Conservation (phyloP, 2,113 vertebrate genomes). For the Speoplatyrhinus poulsoni region DNA sequence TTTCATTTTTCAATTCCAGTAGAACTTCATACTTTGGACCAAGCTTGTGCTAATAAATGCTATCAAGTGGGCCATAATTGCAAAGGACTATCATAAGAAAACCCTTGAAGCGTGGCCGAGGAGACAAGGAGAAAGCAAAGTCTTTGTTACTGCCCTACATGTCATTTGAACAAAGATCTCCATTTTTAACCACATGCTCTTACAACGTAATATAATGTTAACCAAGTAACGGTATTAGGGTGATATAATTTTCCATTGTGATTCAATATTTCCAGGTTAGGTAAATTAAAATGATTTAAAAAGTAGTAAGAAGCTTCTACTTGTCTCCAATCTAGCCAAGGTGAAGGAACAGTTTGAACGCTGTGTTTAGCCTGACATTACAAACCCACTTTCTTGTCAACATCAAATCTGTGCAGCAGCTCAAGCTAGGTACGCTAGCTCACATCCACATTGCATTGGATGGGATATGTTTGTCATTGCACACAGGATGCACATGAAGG, state of each 20-base stretch:
- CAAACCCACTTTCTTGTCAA: conserved; percentile 19
- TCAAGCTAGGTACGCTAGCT: conserved; percentile 45
- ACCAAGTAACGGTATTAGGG: too few relatives aligned
- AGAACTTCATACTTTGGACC: conserved; percentile 34
- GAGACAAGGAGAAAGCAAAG: conserved; percentile 15
- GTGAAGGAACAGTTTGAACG: conserved; percentile 18
- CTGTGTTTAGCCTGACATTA: conserved; percentile 17
- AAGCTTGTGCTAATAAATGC: conserved; percentile 25
- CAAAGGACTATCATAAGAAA: conserved; percentile 22
- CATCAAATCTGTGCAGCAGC: conserved; percentile 35
- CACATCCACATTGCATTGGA: conserved; percentile 19
- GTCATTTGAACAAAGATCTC: conserved; percentile 9
- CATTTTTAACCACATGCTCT: conserved; percentile 7
- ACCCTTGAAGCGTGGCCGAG: conserved; percentile 24
- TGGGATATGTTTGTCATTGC: conserved; percentile 35
- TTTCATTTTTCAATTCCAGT: conserved; percentile 41
- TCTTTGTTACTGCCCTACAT: conserved; percentile 32
- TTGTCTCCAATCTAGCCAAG: not conserved
- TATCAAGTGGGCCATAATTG: conserved; percentile 26
- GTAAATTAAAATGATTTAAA: too few relatives aligned
- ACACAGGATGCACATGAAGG: conserved; percentile 30
- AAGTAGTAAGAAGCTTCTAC: not conserved
- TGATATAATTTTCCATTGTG: too few relatives aligned
- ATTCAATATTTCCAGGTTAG: too few relatives aligned
- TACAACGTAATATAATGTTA: not conserved